Percentiles rank a stretch among this genome's conserved stretches.
Evolutionary conservation across 2,797 vertebrate genomes (phyloP).

Genomic region (Falco cherrug): DNA sequence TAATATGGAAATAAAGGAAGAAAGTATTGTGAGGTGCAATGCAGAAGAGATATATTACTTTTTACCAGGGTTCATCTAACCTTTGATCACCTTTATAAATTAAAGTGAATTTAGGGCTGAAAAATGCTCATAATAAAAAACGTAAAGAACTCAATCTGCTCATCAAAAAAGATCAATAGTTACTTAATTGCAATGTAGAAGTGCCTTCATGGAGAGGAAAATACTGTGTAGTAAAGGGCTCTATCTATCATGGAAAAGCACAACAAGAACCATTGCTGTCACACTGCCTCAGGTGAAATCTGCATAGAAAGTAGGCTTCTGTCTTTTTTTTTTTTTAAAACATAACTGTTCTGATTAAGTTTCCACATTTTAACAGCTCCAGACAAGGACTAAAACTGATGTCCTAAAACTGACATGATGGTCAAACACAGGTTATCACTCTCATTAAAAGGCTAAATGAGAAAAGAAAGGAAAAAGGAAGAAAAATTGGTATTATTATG

Average conservation of each 20-base stretch:
- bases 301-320: background rate
- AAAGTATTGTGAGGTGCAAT: background rate
- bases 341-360: background rate
- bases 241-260: background rate
- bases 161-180: constrained; percentile 47
- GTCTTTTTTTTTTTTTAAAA: background rate
- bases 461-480: background rate
- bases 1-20: background rate
- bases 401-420: background rate
- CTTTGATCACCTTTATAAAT: constrained; percentile 45
- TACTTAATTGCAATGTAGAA: constrained; percentile 15
- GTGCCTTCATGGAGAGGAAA: background rate
- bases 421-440: background rate
- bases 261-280: background rate
- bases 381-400: background rate
- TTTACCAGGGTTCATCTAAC: constrained; percentile 4
- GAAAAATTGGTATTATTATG: background rate
- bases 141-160: constrained; percentile 29
- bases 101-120: constrained; percentile 4
- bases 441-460: background rate
- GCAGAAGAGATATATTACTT: background rate
- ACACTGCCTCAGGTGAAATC: background rate
- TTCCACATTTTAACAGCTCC: background rate
- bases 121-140: constrained; percentile 39
- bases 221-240: background rate